Evolutionary conservation across 1,140 invertebrate genomes (phyloP), one percentile per base, ranked within the genome.

Genomic region (Drosophila simulans): DNA sequence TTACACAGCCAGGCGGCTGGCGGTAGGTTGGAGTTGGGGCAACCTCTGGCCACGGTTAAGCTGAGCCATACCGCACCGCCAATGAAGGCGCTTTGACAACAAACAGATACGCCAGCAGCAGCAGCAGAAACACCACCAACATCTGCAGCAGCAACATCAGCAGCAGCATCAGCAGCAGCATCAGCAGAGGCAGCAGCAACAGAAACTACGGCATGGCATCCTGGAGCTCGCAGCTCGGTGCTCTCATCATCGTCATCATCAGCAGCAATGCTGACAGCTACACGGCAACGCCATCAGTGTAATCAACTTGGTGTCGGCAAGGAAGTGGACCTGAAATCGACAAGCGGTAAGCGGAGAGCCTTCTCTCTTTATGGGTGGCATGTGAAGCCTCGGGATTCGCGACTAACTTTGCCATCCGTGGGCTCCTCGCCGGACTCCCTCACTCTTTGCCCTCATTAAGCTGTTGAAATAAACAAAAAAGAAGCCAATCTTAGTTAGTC

Each of bases 171-270:
- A 70, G 57, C 76, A 76, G 57, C 55, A 71, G 42, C 65, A 84
- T 45, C 63, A 40, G 10, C 59, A 60, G 42, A 66, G 35, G 11
- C 60, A 15, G 31, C 74, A 35, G 5, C 59, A 71, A 54, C 66
- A 45, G 10, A 53, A 34, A 13, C 45, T 25, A 2, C 20, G 12
- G 42, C 42, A 45, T 12, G 42, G 42, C 17, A 46, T 22, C 45
- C 22, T 25, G 45, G 45, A 46, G 45, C 45, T 45, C 17, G 43
- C 7, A 11, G 43, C 43, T 25, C 45, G 45, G 45, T 76, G 80
- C 83, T 89, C 83, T 89, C 83, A 89, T 88, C 83, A 88, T 88
- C 76, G 84, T 84, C 84, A 89, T 88, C 84, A 89, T 84, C 84
- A 84, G 85, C 84, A 89, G 85, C 84, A 62, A 70, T 84, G 84